phyloP scores from a whole-genome alignment of 2,797 vertebrate genomes.

The Pteronotus mesoamericanus region DNA sequence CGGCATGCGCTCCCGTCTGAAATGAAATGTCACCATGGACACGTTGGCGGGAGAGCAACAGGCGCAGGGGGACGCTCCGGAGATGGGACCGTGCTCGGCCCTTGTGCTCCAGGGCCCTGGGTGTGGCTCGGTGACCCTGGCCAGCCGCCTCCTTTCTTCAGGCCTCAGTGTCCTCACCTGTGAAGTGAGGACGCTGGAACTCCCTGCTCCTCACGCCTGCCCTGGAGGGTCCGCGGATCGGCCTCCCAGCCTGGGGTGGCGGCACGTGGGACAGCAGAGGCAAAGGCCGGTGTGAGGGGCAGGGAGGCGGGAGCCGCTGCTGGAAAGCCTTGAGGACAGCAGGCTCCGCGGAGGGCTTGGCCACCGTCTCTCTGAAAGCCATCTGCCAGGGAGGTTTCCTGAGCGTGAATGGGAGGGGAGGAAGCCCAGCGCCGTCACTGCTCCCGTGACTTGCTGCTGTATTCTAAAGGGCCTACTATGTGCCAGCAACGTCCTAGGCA shows the following conservation, averaged over 20 bases:
- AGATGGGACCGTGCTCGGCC: rapidly evolving
- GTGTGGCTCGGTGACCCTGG: neutral
- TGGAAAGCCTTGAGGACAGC: neutral
- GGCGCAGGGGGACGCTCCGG: neutral
- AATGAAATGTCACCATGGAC: rapidly evolving
- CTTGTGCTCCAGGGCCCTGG: neutral
- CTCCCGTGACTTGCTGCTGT: neutral
- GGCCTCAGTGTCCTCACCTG: neutral
- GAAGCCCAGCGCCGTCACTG: rapidly evolving
- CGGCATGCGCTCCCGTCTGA: neutral
- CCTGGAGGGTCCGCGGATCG: rapidly evolving
- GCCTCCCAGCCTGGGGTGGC: rapidly evolving
- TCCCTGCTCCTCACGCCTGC: no score
- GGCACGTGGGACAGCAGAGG: rapidly evolving
- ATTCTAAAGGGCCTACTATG: neutral
- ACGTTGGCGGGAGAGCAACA: rapidly evolving
- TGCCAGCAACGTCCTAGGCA: no score
- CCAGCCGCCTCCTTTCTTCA: neutral
- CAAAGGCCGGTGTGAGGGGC: neutral
- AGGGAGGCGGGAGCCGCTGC: neutral
- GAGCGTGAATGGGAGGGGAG: neutral
- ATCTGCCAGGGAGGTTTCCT: neutral
- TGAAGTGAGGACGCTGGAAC: neutral
- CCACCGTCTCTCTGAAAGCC: neutral
- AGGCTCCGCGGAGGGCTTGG: rapidly evolving